Evolutionary conservation across 2,113 vertebrate species (phyloP), one percentile per base, ranked within the genome.

Genomic region (Forbesichthys papilliferus): DNA sequence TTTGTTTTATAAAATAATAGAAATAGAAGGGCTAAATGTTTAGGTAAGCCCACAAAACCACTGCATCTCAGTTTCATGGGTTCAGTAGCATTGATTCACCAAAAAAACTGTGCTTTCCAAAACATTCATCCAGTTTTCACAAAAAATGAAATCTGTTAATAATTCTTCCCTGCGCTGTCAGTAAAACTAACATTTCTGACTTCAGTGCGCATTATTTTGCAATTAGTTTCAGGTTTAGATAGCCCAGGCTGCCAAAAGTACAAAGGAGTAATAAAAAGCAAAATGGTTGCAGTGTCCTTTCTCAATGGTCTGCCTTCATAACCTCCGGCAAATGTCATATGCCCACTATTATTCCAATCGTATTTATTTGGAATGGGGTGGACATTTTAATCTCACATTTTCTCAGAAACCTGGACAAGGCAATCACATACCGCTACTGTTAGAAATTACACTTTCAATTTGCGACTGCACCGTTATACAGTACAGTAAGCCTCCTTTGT

Each of bases 381-480:
- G 87, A 79, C 87, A 86, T 90, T 91, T 90, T 88, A 87, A 84
- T 87, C 84, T 89, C 85, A 84, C 80, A 86, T 91, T 92, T 87
- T 76, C 85, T 77, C 61, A 73, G 74, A 82, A 88, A 89, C 90
- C 80, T 79, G 79, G 82, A 79, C 52, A 65, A 81, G 80, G 83
- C 89, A 90, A 90, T 91, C 83, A 83, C 72, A 83, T 84, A 84
- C 88, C 11, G 74, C 77, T 85, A 91, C 87, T 92, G 86, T 90
- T 78, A 82, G 87, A 92, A 92, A 92, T 92, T 89, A 91, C 77
- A 80, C 85, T 91, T 92, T 92, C 91, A 90, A 91, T 92, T 88
- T 91, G 84, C 82, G 64, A 66, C 52, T 53, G 16, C 65, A 61
- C 75, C 63, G 77, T 63, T 34, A 27, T 76, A 71, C 77, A 83